Evolutionary conservation across 2,113 vertebrate species (phyloP), one percentile per base, ranked within the genome.

Genomic region (Hucho hucho): DNA sequence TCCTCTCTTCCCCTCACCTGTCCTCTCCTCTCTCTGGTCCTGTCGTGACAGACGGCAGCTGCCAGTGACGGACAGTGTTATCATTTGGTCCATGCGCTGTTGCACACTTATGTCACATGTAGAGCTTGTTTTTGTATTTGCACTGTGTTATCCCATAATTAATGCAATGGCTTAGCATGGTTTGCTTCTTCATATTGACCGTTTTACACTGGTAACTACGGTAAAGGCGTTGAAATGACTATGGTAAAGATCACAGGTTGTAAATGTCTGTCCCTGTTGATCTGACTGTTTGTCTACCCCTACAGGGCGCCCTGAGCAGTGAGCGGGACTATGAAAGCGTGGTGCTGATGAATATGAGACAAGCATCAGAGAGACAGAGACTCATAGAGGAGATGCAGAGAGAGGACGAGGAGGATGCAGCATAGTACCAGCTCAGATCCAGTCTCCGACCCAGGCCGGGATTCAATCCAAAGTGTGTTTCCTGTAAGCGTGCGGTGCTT

Each of bases 341-440:
- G 66, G 97, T 99, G 90, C 87, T 99, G 94, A 99, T 99, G 98
- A 93, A 91, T 84, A 94, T 99, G 95, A 94, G 98, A 70, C 98
- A 98, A 80, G 98, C 97, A 0, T 96, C 97, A 0, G 97, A 99
- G 85, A 92, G 98, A 37, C 97, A 98, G 88, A 95, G 89, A 77
- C 94, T 99, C 20, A 98, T 97, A 0, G 90, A 97, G 69, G 91
- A 94, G 86, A 95, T 99, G 92, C 89, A 93, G 86, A 88, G n/a
- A 75, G 95, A 99, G 3, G 97, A 99, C 0, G 87, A 95, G 3
- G 93, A 95, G 0, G 93, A 91, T 11, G 4, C 71, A 75, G 86
- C 4, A 79, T 77, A 0, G 88, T 86, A 75, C 72, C 74, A 11
- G 89, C 86, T 47, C 64, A 20, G 28, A 84, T 89, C 0, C 95